Base-by-base conservation (phyloP, 2,113 vertebrate genomes). In the Ploceus nigricollis region DNA sequence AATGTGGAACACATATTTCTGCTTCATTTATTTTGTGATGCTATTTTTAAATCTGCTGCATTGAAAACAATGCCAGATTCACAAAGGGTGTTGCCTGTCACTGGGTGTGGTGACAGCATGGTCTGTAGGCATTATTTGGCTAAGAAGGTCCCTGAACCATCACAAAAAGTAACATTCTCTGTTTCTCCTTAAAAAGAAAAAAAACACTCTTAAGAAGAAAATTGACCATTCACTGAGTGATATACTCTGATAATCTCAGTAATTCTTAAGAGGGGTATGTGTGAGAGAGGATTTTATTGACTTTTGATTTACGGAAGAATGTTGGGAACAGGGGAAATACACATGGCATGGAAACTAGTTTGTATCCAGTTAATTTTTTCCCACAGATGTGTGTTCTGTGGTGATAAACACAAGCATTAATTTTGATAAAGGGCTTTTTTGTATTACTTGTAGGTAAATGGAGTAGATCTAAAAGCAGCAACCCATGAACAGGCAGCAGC, bases 401-500 rank as follows among this genome's bases (percentile, higher is more conserved):
- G 15, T 92, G 63, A 60, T 86, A 50, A 93, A 40, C 42, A 19
- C 56, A 70, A 82, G 47, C 15, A 33, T 69, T 66, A 87, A 76
- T 79, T 96, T 91, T 95, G 61, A 73, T 89, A 20, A 93, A 80
- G 31, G 82, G 31, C 28, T 48, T 45, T 63, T 87, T 64, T 48
- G 19, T 92, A 66, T 94, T 89, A 40, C 85, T 96, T 93, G 16
- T 71, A 99, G 99, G 99, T 99, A 78, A 99, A 99, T 58, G 99
- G 99, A 31, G 98, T 99, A 45, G 99, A 99, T 92, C 98, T 99
- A 39, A 98, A 98, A 90, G 98, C 98, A 79, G 99, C 99, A 76
- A 99, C 99, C 13, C 99, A 99, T 5, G 99, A 99, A 30, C 99
- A 99, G 93, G 99, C 99, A 1, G 99, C 99, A 8, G 98, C 99